Base-by-base conservation (phyloP, 2,888 invertebrate species). In the Disparrhopalites patrizii region DNA sequence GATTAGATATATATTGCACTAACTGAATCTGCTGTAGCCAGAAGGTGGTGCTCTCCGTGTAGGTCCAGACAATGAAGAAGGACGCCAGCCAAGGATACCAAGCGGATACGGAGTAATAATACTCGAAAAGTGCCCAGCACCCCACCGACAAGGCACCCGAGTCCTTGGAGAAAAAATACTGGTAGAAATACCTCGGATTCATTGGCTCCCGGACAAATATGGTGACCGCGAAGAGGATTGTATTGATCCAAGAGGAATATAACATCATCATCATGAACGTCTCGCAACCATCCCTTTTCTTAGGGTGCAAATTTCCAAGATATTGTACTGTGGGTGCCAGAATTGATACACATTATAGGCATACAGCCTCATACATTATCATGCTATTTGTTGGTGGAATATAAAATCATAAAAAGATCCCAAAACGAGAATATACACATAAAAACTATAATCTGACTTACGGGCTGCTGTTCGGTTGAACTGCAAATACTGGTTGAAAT, bases 21-120 rank as follows among this genome's bases (percentile, higher is more conserved):
- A 18, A 55, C 55, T 31, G 25, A 28, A 55, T 18, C 20, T 55
- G 31, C 28, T 18, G 15, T 13, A 55, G 33, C 55, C 55, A 55
- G 55, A n/a, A 55, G 10, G 55, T 55, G 2, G 33, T 55, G 4
- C 33, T 33, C 18, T 33, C 28, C 18, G 23, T 20, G 23, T 55
- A 55, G 10, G 33, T 55, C 55, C 55, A 55, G 1, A 31, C 8
- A 23, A 30, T 31, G 31, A 55, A 8, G 33, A 55, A 30, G 1
- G 33, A 31, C 1, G 15, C n/a, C 2, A 55, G 55, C 33, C 33
- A 55, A 1, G 55, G 20, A 23, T 55, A 55, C 31, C 31, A 55
- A 13, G n/a, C n/a, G 15, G 15, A n/a, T 4, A 55, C 15, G n/a
- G 5, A 18, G 8, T 4, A 5, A 8, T 2, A 2, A n/a, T 33